These are phyloP conservation scores for Phataginus tetradactyla DNA, from an alignment of 2,797 vertebrate genomes.

Conservation along the genomic window DNA sequence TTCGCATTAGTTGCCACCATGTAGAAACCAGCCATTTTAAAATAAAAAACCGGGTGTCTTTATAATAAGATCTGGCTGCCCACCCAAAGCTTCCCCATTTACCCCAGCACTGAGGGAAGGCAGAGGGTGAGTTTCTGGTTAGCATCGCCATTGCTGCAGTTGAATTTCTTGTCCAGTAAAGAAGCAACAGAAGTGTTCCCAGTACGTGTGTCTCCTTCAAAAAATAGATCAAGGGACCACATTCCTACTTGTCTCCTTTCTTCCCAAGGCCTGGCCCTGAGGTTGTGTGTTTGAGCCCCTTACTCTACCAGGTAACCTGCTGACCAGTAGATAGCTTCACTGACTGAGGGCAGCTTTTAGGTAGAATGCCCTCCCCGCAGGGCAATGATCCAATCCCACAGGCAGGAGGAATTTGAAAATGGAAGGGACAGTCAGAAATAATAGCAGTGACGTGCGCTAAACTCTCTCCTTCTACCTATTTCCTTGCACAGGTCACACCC, in stretches of 20 bases:
- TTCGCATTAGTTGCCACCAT: too few relatives aligned
- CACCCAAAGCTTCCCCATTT: background rate
- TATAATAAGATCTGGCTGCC: fast-evolving
- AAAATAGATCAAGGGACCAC: background rate
- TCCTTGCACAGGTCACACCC: background rate
- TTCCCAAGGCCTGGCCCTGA: background rate
- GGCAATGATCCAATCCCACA: background rate
- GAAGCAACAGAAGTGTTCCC: background rate
- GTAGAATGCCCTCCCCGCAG: background rate
- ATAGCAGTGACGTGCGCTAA: too few relatives aligned
- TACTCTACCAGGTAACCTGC: background rate
- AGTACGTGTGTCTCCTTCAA: background rate
- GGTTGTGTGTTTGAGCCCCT: background rate
- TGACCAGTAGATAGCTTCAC: background rate
- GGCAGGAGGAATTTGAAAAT: background rate
- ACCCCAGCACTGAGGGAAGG: background rate
- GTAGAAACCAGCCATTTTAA: too few relatives aligned
- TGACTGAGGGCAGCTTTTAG: background rate
- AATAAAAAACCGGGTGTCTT: background rate
- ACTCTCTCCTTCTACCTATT: background rate
- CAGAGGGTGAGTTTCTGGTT: background rate
- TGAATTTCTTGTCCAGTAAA: background rate
- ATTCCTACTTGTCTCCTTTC: background rate
- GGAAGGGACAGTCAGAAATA: background rate
- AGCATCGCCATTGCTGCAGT: background rate